Evolutionary conservation across 2,888 invertebrate genomes (phyloP).

Genomic region (Drosophila meridiana): DNA sequence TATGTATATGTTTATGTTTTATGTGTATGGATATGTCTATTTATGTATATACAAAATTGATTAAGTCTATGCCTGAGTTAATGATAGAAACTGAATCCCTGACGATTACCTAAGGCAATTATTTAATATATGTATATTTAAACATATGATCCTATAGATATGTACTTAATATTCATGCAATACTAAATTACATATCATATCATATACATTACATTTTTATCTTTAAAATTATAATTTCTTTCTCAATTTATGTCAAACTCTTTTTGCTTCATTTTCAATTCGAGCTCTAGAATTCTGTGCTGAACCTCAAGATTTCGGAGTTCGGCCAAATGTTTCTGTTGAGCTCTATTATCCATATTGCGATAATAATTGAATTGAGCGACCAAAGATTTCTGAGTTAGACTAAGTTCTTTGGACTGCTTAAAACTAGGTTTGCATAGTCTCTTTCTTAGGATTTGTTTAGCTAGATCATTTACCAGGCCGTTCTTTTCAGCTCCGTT

Average conservation of each 20-base stretch:
- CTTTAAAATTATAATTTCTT: too few species aligned
- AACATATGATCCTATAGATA: background rate
- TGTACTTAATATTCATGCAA: too few species aligned
- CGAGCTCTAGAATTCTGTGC: constrained; percentile 2
- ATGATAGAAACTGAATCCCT: background rate
- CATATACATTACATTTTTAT: background rate
- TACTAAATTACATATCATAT: background rate
- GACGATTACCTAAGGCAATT: background rate
- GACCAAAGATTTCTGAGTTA: background rate
- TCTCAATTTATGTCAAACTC: background rate
- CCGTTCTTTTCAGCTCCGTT: background rate
- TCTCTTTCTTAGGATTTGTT: background rate
- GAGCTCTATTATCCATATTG: constrained; percentile 5
- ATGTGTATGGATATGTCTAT: background rate
- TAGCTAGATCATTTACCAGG: background rate
- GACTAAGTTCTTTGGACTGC: background rate
- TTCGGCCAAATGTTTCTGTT: constrained; percentile 12
- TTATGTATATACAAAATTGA: too few species aligned
- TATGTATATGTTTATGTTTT: background rate
- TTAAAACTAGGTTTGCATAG: background rate
- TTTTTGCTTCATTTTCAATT: constrained; percentile 5
- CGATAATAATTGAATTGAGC: constrained; percentile 5
- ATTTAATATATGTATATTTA: background rate
- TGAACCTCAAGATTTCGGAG: constrained; percentile 3
- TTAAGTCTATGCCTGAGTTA: background rate